Evolutionary conservation across 2,797 vertebrate species (phyloP).

Genomic region (Synanceia verrucosa): DNA sequence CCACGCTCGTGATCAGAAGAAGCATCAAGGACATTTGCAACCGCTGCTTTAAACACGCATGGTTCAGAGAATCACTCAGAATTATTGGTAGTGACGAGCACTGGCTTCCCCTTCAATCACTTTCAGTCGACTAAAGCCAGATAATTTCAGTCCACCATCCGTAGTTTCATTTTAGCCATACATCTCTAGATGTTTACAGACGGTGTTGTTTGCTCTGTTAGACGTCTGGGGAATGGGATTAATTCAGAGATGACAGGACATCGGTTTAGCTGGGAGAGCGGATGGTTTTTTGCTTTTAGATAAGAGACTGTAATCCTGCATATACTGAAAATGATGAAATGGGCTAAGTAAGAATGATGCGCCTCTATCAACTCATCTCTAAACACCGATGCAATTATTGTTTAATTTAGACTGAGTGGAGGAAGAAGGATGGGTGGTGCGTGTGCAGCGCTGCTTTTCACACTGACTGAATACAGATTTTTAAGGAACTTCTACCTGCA

Average conservation of each 20-base stretch:
- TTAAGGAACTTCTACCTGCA: background rate
- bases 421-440: slow-evolving; percentile 14
- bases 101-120: slow-evolving; percentile 20
- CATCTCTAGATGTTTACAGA: slow-evolving; percentile 5
- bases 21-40: slow-evolving; percentile 51
- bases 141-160: background rate
- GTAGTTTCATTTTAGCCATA: slow-evolving; percentile 6
- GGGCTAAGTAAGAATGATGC: slow-evolving; percentile 27
- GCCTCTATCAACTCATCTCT: slow-evolving; percentile 24
- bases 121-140: slow-evolving; percentile 4
- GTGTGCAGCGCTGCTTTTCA: slow-evolving; percentile 24
- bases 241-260: slow-evolving; percentile 38
- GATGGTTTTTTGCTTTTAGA: slow-evolving; percentile 38
- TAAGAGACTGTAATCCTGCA: slow-evolving; percentile 42
- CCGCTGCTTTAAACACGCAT: slow-evolving; percentile 31
- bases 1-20: slow-evolving; percentile 41
- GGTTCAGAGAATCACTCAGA: slow-evolving; percentile 33
- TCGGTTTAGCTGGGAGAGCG: slow-evolving; percentile 22
- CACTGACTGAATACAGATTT: background rate
- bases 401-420: slow-evolving; percentile 18
- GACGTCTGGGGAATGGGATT: slow-evolving; percentile 37
- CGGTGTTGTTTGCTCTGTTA: slow-evolving; percentile 10
- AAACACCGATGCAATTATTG: slow-evolving; percentile 40
- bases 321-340: slow-evolving; percentile 22
- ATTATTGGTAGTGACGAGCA: slow-evolving; percentile 16